Base-by-base conservation (phyloP, 64 coral and sea anemone species). In the Montipora foliosa region DNA sequence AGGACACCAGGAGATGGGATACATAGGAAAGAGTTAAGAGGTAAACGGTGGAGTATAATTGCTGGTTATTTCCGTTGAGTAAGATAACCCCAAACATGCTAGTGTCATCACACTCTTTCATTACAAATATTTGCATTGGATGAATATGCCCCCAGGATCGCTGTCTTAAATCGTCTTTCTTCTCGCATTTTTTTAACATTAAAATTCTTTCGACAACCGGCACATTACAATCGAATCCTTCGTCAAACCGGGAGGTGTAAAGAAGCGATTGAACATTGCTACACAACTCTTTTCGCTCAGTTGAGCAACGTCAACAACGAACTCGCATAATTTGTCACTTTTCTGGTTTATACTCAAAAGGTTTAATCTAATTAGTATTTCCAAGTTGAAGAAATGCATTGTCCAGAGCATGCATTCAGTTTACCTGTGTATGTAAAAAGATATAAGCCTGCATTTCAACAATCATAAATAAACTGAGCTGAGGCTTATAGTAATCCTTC, bases 71-170 rank as follows among this genome's bases (percentile, higher is more conserved):
- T 86, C 82, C 82, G 82, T 72, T 86, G 5, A 48, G n/a, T 44
- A 8, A 49, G 82, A 86, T 86, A 86, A 86, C 82, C 82, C 47
- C 66, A 70, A 84, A 86, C 82, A 71, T 86, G 37, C 1, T 71
- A 71, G 16, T 86, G 82, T 86, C 82, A 86, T 71, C 82, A 86
- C 62, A 47, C 82, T 86, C 82, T 86, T 86, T 22, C 81, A 84
- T 68, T 29, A 84, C 81, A 84, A 84, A 84, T 68, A 86, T 24
- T 86, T 68, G 59, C 44, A 14, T 71, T 50, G 44, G 67, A 71
- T 19, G 47, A 71, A 66, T 48, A 13, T 72, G 49, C 64, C 82
- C 66, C 82, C 82, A 17, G 82, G 82, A 45, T 16, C 45, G 47
- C 46, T n/a, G 82, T 21, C 13, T 44, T 29, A 20, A 4, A 61